These are phyloP conservation scores for Drosophila mercatorum DNA, from an alignment of 2,888 invertebrate genomes.

Conservation along the genomic window DNA sequence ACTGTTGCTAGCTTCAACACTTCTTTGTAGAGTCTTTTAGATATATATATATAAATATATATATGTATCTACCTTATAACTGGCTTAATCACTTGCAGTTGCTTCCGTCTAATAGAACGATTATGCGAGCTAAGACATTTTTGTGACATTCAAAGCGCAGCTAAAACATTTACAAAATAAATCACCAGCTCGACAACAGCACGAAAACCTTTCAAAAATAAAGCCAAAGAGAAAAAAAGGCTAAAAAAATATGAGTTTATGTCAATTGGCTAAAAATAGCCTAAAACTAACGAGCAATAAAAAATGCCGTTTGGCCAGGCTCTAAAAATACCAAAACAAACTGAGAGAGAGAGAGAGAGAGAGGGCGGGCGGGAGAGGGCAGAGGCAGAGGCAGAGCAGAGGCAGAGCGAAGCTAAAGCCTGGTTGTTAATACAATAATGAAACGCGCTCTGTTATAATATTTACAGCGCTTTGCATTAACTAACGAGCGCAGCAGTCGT, in stretches of 20 bases:
- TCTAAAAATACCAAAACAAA: slow-evolving; percentile 24
- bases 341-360: background rate
- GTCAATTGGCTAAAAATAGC: slow-evolving; percentile 56
- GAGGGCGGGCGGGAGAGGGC: too few relatives aligned
- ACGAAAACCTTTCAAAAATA: slow-evolving; percentile 36
- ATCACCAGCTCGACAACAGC: slow-evolving; percentile 26
- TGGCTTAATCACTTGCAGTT: background rate
- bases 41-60: background rate
- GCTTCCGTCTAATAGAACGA: slow-evolving; percentile 10
- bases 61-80: background rate
- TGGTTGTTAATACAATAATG: slow-evolving; percentile 73
- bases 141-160: slow-evolving; percentile 39
- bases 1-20: background rate
- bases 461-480: slow-evolving; percentile 79
- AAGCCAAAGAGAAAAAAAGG: background rate
- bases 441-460: slow-evolving; percentile 74
- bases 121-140: slow-evolving; percentile 8
- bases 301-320: slow-evolving; percentile 38
- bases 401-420: slow-evolving; percentile 2
- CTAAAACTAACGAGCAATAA: slow-evolving; percentile 13
- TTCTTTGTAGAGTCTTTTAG: too few relatives aligned
- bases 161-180: slow-evolving; percentile 48
- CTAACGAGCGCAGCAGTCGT: slow-evolving; percentile 65
- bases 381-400: too few relatives aligned
- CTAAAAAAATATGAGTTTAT: slow-evolving; percentile 42